Evolutionary conservation across 2,888 invertebrate species (phyloP), one percentile per base, ranked within the genome.

Genomic region (Camponotus fellah): DNA sequence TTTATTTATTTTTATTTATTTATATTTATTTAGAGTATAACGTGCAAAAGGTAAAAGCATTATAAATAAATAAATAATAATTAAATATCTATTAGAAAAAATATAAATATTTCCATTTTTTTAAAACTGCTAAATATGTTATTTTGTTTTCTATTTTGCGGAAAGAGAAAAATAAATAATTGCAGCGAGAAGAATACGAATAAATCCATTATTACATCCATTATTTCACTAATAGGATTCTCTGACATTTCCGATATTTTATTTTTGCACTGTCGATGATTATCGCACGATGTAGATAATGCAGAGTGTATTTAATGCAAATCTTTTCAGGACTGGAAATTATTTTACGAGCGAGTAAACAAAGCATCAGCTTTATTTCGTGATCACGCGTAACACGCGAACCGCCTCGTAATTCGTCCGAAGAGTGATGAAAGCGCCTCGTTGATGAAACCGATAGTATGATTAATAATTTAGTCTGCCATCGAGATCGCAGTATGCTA

Each of bases 401-500:
- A 72, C 76, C 66, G 79, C 9, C n/a, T 71, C 49, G 82, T 76
- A 83, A 87, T 66, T 84, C 83, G 69, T 46, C 4, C 76, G 56
- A 74, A 71, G 76, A 83, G 85, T 76, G 88, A 85, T 64, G 86
- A 86, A 81, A 87, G 85, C 83, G 68, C 77, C 77, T 64, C 83
- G 87, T 83, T 87, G 86, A 88, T 89, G 88, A 88, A 87, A 87
- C 86, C 83, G 86, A 89, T 88, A 87, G 87, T 88, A 86, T 87
- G 87, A 89, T 89, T 89, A 89, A 87, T 89, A 88, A 88, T 87
- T 86, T 87, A 72, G 60, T 69, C 74, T 82, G 49, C 81, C 88
- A 85, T 80, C 80, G 88, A 53, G 49, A 86, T 88, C 76, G 49
- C 77, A 56, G 66, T 81, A 81, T 71, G 85, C 58, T 72, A 76